phyloP scores from a whole-genome alignment of 1,140 invertebrate species.

The Leptinotarsa texana region DNA sequence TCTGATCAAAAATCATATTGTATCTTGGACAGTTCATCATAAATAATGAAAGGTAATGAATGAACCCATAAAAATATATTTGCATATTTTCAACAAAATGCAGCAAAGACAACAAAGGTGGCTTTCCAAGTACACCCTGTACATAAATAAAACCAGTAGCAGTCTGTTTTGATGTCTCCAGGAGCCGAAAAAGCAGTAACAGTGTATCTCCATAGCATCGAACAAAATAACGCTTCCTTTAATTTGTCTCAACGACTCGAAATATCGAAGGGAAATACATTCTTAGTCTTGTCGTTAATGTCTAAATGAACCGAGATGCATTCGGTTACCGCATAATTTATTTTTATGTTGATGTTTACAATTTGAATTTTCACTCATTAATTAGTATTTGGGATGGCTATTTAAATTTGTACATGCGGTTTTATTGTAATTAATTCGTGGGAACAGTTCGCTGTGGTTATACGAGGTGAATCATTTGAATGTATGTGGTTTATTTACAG shows the following conservation, averaged over 20 bases:
- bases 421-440: constrained; percentile 6
- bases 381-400: constrained; percentile 3
- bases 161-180: background rate
- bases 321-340: background rate
- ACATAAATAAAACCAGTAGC: constrained; percentile 1
- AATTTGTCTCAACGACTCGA: background rate
- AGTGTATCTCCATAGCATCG: background rate
- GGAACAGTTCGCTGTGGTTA: background rate
- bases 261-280: background rate
- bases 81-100: too few relatives aligned
- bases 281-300: too few relatives aligned
- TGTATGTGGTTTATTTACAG: background rate
- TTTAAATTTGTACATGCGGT: constrained; percentile 1
- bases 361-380: constrained; percentile 1
- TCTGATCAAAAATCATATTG: too few relatives aligned
- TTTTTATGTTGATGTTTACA: constrained; percentile 8
- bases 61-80: too few relatives aligned
- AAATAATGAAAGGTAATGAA: too few relatives aligned
- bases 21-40: too few relatives aligned
- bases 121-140: background rate
- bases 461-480: background rate
- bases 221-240: background rate
- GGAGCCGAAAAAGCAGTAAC: background rate
- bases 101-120: too few relatives aligned
- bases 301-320: too few relatives aligned